Evolutionary conservation across 2,888 invertebrate species (phyloP).

Genomic region (Sussaba pulchella): DNA sequence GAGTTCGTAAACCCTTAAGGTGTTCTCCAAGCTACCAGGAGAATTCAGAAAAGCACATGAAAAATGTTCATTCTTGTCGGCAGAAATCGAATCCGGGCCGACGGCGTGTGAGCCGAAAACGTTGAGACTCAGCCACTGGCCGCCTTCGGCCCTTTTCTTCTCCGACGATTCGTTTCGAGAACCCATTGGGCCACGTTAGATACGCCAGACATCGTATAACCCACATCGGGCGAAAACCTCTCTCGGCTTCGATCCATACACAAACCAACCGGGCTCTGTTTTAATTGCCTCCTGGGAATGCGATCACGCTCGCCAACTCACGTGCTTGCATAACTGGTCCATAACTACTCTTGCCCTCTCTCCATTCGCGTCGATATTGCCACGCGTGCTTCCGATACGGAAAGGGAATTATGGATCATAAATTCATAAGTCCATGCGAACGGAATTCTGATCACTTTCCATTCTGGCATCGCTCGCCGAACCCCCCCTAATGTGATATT

Average conservation of each 20-base stretch:
- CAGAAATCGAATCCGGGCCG: too few species aligned
- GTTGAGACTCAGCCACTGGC: too few species aligned
- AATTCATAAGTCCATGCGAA: constrained; percentile 51
- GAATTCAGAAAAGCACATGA: too few species aligned
- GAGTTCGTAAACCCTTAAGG: too few species aligned
- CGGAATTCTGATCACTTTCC: constrained; percentile 40
- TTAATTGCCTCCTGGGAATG: constrained; percentile 55
- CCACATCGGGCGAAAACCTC: not conserved
- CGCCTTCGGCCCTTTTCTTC: too few species aligned
- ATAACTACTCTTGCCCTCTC: constrained; percentile 1
- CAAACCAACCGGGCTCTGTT: constrained; percentile 26
- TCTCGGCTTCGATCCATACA: not conserved
- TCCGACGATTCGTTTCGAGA: too few species aligned
- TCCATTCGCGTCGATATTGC: constrained; percentile 47
- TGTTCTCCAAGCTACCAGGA: too few species aligned
- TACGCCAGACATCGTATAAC: constrained; percentile 19
- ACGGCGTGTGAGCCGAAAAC: too few species aligned
- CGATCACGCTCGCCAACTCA: constrained; percentile 40
- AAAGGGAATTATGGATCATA: constrained; percentile 42
- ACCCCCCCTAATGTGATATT: constrained; percentile 13
- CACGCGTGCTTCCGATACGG: constrained; percentile 44
- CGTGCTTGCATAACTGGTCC: constrained; percentile 51
- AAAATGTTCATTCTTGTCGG: too few species aligned
- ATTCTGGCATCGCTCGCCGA: not conserved
- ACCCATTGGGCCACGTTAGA: too few species aligned